These are phyloP conservation scores for Pomatorhinus ruficollis DNA, from an alignment of 2,113 vertebrate genomes.

Conservation along the genomic window DNA sequence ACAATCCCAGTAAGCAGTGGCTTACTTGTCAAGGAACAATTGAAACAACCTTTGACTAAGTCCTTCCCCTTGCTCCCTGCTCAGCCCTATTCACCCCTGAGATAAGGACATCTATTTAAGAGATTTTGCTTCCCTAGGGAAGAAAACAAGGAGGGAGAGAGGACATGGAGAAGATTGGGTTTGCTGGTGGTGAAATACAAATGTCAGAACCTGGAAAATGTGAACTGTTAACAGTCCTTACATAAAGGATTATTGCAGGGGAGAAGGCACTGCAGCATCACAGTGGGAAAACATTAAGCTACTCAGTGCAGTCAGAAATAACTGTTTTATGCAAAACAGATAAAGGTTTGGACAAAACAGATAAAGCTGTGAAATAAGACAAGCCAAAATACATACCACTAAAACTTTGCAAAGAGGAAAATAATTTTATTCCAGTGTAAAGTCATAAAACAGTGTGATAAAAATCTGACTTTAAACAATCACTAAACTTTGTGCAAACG, in stretches of 20 bases:
- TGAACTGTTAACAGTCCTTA: not conserved
- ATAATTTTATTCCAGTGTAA: slow-evolving; percentile 28
- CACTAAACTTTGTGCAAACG: not conserved
- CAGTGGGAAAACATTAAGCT: not conserved
- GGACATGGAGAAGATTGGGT: not conserved
- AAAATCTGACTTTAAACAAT: not conserved
- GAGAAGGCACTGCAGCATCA: not conserved
- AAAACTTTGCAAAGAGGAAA: not conserved
- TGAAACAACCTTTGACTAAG: not conserved
- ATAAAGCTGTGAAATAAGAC: not conserved
- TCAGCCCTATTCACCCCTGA: not conserved
- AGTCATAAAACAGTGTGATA: not conserved
- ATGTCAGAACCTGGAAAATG: not conserved
- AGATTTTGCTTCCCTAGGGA: not conserved
- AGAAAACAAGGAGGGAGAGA: not conserved
- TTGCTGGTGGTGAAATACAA: not conserved
- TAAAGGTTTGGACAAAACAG: not conserved
- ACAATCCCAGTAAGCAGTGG: not conserved
- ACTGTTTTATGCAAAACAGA: not conserved
- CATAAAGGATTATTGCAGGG: not conserved
- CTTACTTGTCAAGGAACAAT: not conserved
- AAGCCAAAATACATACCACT: not conserved
- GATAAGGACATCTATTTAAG: not conserved
- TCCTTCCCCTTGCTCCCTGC: accelerated
- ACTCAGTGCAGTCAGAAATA: not conserved